These are phyloP conservation scores for Drosophila falleni DNA, from an alignment of 2,888 invertebrate genomes.

Conservation along the genomic window DNA sequence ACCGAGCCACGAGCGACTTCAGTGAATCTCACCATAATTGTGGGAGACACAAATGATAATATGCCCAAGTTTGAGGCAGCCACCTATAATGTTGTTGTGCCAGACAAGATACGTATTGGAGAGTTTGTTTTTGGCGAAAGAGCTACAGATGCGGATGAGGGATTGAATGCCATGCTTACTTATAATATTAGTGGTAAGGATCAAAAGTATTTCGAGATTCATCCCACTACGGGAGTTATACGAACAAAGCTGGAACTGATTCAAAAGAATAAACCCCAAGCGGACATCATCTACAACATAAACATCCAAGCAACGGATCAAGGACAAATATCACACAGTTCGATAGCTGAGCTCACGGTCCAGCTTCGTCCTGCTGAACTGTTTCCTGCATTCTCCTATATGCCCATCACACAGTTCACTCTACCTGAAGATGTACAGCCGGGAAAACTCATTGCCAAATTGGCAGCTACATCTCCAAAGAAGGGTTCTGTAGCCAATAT, in stretches of 20 bases:
- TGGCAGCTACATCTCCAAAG: slow-evolving; percentile 93
- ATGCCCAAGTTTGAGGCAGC: slow-evolving; percentile 91
- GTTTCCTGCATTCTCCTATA: slow-evolving; percentile 92
- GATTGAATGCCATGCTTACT: slow-evolving; percentile 91
- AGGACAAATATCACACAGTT: slow-evolving; percentile 89
- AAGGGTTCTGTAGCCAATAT: slow-evolving; percentile 90
- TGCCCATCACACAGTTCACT: slow-evolving; percentile 90
- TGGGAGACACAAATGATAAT: slow-evolving; percentile 95
- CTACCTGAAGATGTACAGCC: slow-evolving; percentile 92
- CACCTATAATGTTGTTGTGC: slow-evolving; percentile 92
- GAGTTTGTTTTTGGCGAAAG: slow-evolving; percentile 96
- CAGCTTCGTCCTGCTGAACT: slow-evolving; percentile 91
- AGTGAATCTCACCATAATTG: slow-evolving; percentile 92
- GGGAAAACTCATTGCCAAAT: slow-evolving; percentile 91
- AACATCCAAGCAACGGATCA: slow-evolving; percentile 93
- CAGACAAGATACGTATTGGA: slow-evolving; percentile 92
- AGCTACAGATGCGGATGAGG: slow-evolving; percentile 93
- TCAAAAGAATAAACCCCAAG: slow-evolving; percentile 83
- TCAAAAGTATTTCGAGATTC: slow-evolving; percentile 91
- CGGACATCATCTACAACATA: slow-evolving; percentile 89
- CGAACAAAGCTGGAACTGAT: slow-evolving; percentile 90
- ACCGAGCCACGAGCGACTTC: slow-evolving; percentile 93
- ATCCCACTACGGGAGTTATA: slow-evolving; percentile 94
- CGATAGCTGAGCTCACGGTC: slow-evolving; percentile 91
- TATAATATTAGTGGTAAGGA: slow-evolving; percentile 93